Base-by-base conservation (phyloP, 2,113 vertebrate species). In the Carassius auratus region DNA sequence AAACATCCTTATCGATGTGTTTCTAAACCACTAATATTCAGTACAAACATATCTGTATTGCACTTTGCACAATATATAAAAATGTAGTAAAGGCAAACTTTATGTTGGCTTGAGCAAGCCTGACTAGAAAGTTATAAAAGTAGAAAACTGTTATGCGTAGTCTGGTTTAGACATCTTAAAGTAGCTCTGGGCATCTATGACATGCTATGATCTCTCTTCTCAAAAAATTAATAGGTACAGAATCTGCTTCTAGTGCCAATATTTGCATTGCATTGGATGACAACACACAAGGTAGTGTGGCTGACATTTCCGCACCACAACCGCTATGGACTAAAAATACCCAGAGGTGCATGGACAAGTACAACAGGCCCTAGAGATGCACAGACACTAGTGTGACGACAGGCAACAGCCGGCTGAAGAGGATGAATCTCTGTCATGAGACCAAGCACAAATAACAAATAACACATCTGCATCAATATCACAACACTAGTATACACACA, bases 271-370 rank as follows among this genome's bases (percentile, higher is more conserved):
- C 69, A 21, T n/a, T 48, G 73, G 12, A 42, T 5, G 19, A 61
- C 76, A 15, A 38, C 7, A 79, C 33, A 42, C 76, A 62, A 42
- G 36, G 13, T 30, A 62, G 57, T 33, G 55, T 38, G 30, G 9
- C 55, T 79, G 55, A 79, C 76, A 79, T 79, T 79, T 61, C 76
- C 36, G 21, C 21, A 62, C 76, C 36, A 79, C 21, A 26, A 26
- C 76, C 57, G 2, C 26, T 59, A 33, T 12, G 8, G 33, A 42
- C 57, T 62, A 79, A 79, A 79, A 79, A 79, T 79, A 79, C 76
- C 36, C 76, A 1, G 76, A 79, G 57, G 76, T 45, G 8, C 76
- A 62, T 13, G 19, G 55, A 79, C 57, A 42, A 21, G 21, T n/a
- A 62, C 76, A 57, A 61, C 55, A 38, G 52, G 55, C 57, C 30